These are phyloP conservation scores for Gymnarchus niloticus DNA, from an alignment of 2,113 vertebrate species.

Conservation along the genomic window DNA sequence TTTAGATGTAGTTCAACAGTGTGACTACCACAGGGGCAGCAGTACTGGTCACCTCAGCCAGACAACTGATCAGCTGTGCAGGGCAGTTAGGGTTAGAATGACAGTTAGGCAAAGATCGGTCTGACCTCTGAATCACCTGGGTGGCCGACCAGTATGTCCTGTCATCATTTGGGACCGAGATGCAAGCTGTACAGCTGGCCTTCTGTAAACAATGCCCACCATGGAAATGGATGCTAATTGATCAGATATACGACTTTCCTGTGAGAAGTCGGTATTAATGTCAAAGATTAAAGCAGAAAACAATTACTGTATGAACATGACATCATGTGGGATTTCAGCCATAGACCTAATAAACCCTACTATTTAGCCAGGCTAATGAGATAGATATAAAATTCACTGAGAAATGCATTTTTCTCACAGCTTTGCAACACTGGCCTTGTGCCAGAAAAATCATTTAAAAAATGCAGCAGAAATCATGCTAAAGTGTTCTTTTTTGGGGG, in stretches of 20 bases:
- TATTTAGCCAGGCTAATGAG: constrained; percentile 4
- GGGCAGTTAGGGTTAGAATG: constrained; percentile 39
- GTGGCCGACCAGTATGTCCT: background rate
- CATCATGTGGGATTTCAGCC: background rate
- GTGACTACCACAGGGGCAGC: constrained; percentile 20
- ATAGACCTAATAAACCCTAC: background rate
- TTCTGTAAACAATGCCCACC: background rate
- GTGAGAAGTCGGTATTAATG: background rate
- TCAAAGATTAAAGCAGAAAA: constrained; percentile 13
- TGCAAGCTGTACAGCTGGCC: background rate
- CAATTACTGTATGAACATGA: background rate
- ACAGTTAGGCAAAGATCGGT: constrained; percentile 38
- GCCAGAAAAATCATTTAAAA: background rate
- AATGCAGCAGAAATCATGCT: background rate
- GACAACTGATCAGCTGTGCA: constrained; percentile 36
- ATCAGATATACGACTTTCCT: background rate
- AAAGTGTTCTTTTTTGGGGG: background rate
- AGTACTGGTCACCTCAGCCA: background rate
- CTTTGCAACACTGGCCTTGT: background rate
- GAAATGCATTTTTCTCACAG: background rate
- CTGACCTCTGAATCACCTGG: constrained; percentile 32
- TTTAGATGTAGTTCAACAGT: constrained; percentile 1
- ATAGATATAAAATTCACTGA: constrained; percentile 1
- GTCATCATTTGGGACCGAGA: constrained; percentile 8
- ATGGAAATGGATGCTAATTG: background rate